A percentile compares a stretch with the other conserved stretches of the same genome.
Evolutionary conservation across 2,888 invertebrate genomes (phyloP).

Genomic region (Hirtodrosophila alboralis): DNA sequence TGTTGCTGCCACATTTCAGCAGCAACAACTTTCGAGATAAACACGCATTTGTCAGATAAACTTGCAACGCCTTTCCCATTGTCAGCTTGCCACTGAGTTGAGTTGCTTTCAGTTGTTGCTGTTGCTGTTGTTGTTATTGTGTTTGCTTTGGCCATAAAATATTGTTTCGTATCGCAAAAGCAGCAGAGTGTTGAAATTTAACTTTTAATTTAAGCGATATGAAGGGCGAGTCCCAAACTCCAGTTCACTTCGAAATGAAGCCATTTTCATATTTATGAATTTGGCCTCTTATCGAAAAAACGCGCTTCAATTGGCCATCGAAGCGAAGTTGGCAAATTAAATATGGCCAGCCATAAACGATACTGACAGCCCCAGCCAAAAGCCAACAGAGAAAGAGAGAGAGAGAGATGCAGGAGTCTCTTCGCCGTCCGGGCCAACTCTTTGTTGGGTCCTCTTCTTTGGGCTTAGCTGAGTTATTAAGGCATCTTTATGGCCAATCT

Average conservation of each 20-base stretch:
- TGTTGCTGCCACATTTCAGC: conserved; percentile 43
- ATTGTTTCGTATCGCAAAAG: conserved; percentile 63
- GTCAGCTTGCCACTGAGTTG: conserved; percentile 67
- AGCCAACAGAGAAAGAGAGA: too few species aligned
- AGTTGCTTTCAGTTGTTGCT: conserved; percentile 19
- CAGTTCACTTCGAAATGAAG: conserved; percentile 62
- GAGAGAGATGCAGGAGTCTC: too few species aligned
- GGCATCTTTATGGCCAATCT: conserved; percentile 82
- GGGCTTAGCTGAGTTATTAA: conserved; percentile 82
- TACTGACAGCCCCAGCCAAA: conserved; percentile 62
- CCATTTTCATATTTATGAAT: conserved; percentile 81
- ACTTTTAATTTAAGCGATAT: conserved; percentile 79
- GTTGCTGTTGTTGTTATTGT: conserved; percentile 32
- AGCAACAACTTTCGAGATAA: conserved; percentile 73
- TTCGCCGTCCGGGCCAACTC: too few species aligned
- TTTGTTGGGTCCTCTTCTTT: conserved; percentile 42
- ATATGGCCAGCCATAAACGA: conserved; percentile 79
- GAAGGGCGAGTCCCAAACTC: conserved; percentile 52
- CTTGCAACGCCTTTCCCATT: conserved; percentile 75
- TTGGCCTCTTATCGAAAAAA: conserved; percentile 76
- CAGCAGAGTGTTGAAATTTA: conserved; percentile 77
- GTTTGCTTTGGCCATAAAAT: conserved; percentile 69
- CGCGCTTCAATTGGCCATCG: conserved; percentile 78
- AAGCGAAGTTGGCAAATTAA: conserved; percentile 74
- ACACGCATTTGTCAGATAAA: conserved; percentile 78